Evolutionary conservation across 2,797 vertebrate species (phyloP).

Genomic region (Oophaga sylvatica): DNA sequence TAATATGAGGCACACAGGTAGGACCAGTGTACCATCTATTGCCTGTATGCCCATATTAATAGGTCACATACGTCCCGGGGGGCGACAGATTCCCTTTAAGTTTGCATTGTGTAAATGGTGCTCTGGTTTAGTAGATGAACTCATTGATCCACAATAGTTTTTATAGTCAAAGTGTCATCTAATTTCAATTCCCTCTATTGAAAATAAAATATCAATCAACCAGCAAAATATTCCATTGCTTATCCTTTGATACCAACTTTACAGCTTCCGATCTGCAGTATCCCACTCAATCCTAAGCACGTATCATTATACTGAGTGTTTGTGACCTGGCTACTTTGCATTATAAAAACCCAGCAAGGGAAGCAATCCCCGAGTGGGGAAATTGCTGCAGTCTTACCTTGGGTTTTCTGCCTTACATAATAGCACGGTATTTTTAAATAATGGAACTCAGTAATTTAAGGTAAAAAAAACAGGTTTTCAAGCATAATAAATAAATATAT

Average conservation of each 20-base stretch:
- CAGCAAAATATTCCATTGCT: not conserved
- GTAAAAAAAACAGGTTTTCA: not conserved
- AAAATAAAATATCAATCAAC: not conserved
- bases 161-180: not conserved
- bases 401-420: slow-evolving; percentile 36
- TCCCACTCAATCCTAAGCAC: not conserved
- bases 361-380: not conserved
- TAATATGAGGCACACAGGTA: no score
- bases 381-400: not conserved
- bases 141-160: no score
- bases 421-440: slow-evolving; percentile 38
- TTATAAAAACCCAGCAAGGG: slow-evolving; percentile 21
- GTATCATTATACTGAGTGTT: not conserved
- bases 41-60: no score
- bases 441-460: slow-evolving; percentile 20
- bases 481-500: slow-evolving; percentile 12
- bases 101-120: no score
- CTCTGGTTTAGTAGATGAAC: no score
- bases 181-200: not conserved
- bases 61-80: no score
- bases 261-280: not conserved
- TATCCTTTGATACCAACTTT: not conserved
- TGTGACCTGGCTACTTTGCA: slow-evolving; percentile 27
- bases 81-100: no score
- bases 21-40: no score